These are phyloP conservation scores for Carterocephalus palaemon DNA, from an alignment of 2,888 invertebrate species.

Conservation along the genomic window DNA sequence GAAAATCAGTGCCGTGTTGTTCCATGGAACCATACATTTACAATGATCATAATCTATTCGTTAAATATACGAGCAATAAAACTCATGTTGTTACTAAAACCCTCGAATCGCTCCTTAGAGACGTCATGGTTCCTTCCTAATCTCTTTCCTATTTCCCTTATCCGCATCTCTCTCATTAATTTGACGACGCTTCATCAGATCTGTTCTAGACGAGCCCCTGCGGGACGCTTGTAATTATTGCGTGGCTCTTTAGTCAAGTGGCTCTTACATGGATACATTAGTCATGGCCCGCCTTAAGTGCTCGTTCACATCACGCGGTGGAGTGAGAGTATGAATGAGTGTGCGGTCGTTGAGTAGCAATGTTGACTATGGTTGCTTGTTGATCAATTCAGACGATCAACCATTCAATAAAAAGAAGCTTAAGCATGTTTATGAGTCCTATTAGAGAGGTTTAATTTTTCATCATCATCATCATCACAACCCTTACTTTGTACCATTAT, in stretches of 20 bases:
- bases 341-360: too few species aligned
- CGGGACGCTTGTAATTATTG: slow-evolving; percentile 16
- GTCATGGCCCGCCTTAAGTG: neutral
- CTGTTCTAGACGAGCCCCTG: slow-evolving; percentile 17
- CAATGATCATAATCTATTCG: too few species aligned
- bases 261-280: slow-evolving; percentile 6
- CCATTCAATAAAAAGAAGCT: too few species aligned
- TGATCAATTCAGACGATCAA: too few species aligned
- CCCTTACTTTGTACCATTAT: too few species aligned
- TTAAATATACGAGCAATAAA: too few species aligned
- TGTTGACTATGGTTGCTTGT: too few species aligned
- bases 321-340: slow-evolving; percentile 2
- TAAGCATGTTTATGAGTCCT: too few species aligned
- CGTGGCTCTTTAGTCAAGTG: slow-evolving; percentile 8
- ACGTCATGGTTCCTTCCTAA: slow-evolving; percentile 4
- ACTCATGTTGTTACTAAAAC: neutral
- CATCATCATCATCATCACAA: too few species aligned
- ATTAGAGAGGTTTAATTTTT: too few species aligned
- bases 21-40: too few species aligned
- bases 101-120: neutral
- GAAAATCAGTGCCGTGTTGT: too few species aligned
- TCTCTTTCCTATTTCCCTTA: slow-evolving; percentile 7
- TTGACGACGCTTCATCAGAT: slow-evolving; percentile 19
- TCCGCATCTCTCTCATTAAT: slow-evolving; percentile 16
- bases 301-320: neutral